Evolutionary conservation across 2,797 vertebrate genomes (phyloP).

Genomic region (Onychomys arenicola): DNA sequence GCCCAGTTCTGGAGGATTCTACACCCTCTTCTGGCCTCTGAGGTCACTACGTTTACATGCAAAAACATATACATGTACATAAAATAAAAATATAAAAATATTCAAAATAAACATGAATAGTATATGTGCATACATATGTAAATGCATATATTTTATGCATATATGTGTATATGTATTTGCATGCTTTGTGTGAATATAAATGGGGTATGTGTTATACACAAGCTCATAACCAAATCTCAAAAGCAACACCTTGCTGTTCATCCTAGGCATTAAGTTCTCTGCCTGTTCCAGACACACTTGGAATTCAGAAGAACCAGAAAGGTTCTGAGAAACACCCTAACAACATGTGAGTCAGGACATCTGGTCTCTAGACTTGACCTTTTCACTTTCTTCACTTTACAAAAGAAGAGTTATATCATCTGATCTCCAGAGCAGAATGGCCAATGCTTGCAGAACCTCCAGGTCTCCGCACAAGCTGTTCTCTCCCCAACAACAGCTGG

Average conservation of each 20-base stretch:
- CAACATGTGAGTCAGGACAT: neutral
- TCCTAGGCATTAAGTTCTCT: neutral
- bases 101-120: neutral
- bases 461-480: neutral
- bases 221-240: neutral
- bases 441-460: neutral
- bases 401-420: neutral
- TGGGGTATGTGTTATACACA: accelerated
- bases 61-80: too few relatives aligned
- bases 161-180: neutral
- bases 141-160: neutral
- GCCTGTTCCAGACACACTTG: neutral
- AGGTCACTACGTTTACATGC: neutral
- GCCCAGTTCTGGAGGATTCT: neutral
- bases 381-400: neutral
- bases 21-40: neutral
- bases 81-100: neutral
- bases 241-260: neutral
- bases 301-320: neutral
- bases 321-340: neutral
- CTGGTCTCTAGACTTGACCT: constrained; percentile 20
- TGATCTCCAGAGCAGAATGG: neutral
- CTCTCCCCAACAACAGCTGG: neutral
- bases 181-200: neutral
- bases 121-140: neutral